Evolutionary conservation across 2,113 vertebrate species (phyloP).

Genomic region (Thymallus thymallus): DNA sequence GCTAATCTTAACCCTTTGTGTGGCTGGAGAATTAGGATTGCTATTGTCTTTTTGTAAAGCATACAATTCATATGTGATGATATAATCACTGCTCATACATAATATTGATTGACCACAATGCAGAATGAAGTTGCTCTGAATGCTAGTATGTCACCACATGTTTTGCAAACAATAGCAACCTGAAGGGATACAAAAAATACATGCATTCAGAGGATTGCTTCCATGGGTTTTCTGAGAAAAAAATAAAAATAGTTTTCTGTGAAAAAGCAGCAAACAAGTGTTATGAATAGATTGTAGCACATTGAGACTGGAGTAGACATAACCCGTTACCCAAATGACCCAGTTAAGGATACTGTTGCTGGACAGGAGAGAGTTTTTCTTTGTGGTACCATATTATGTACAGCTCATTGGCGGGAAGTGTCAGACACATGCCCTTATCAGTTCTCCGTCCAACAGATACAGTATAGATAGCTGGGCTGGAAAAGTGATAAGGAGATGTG

Average conservation of each 20-base stretch:
- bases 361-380: background rate
- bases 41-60: no score
- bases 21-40: no score
- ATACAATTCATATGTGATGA: no score
- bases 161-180: no score
- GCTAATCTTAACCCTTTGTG: no score
- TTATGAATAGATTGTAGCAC: background rate
- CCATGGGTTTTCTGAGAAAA: background rate
- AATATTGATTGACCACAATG: no score
- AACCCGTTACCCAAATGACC: background rate
- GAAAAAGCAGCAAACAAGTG: background rate
- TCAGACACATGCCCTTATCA: slow-evolving; percentile 95
- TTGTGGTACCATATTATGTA: slow-evolving; percentile 40
- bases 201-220: no score
- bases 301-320: background rate
- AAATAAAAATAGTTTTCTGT: background rate
- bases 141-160: no score
- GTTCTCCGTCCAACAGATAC: slow-evolving; percentile 98
- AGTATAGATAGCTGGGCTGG: slow-evolving; percentile 91
- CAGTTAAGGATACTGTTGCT: background rate
- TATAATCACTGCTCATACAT: no score
- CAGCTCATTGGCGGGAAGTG: slow-evolving; percentile 62
- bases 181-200: no score
- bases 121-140: no score
- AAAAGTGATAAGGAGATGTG: slow-evolving; percentile 98